These are phyloP conservation scores for Uloborus diversus DNA, from an alignment of 1,140 invertebrate species.

Conservation along the genomic window DNA sequence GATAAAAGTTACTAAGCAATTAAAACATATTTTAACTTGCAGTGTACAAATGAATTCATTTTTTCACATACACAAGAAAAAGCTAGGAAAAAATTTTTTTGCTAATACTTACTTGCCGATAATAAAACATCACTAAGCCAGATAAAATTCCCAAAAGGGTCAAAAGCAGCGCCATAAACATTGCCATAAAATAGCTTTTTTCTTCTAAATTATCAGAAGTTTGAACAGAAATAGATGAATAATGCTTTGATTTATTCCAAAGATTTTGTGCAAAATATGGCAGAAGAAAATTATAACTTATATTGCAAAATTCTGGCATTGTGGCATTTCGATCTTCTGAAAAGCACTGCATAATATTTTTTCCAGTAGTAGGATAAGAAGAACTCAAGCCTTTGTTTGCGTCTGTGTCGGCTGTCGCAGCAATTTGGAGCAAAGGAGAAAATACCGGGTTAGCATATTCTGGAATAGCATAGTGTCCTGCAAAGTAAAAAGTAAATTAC, in stretches of 20 bases:
- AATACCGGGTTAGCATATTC: constrained; percentile 67
- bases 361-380: background rate
- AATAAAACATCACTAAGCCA: constrained; percentile 22
- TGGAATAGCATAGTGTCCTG: constrained; percentile 81
- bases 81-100: background rate
- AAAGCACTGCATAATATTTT: background rate
- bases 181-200: background rate
- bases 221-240: background rate
- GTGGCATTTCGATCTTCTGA: background rate
- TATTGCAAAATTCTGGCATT: background rate
- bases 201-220: constrained; percentile 19
- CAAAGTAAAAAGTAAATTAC: constrained; percentile 24
- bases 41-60: background rate
- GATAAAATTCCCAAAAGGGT: background rate
- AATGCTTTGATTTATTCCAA: background rate
- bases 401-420: constrained; percentile 62
- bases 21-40: background rate
- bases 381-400: background rate
- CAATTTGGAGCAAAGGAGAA: constrained; percentile 69
- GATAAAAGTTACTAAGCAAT: too few species aligned
- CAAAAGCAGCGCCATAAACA: background rate
- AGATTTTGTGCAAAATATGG: too few species aligned
- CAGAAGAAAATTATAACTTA: background rate
- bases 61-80: background rate
- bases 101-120: constrained; percentile 18